Evolutionary conservation across 2,113 vertebrate genomes (phyloP).

Genomic region (Argyrosomus japonicus): DNA sequence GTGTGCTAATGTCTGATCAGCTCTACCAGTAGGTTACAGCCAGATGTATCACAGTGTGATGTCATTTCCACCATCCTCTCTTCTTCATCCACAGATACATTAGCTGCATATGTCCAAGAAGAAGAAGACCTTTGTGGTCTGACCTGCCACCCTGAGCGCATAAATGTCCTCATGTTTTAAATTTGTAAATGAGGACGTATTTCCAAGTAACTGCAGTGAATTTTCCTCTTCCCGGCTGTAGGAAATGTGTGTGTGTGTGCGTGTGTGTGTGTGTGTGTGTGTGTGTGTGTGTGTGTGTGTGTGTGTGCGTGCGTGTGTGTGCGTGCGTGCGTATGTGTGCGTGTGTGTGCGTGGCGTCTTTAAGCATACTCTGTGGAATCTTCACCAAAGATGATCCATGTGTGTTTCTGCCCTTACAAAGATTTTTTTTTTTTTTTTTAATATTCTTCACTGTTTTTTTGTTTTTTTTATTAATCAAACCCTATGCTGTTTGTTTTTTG

Average conservation of each 20-base stretch:
- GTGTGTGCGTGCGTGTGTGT: conserved; percentile 27
- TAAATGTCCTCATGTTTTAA: conserved; percentile 21
- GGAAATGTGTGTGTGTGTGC: conserved; percentile 40
- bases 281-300: conserved; percentile 52
- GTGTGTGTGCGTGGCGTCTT: conserved; percentile 53
- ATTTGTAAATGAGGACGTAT: conserved; percentile 22
- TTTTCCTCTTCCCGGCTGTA: conserved; percentile 46
- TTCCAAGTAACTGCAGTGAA: conserved; percentile 38
- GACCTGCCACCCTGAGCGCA: conserved; percentile 10
- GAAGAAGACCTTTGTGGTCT: conserved; percentile 3
- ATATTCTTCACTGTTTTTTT: too few relatives aligned
- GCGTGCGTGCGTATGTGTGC: conserved; percentile 1
- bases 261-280: conserved; percentile 1
- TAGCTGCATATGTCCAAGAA: neutral
- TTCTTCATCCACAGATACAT: conserved; percentile 24
- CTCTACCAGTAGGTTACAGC: conserved; percentile 23
- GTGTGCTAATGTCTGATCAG: conserved; percentile 23
- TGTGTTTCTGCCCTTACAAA: conserved; percentile 54
- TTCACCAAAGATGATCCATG: conserved; percentile 85
- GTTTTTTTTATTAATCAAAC: conserved; percentile 27
- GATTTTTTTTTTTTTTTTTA: conserved; percentile 31
- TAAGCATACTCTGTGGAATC: conserved; percentile 74
- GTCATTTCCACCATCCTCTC: conserved; percentile 37
- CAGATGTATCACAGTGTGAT: conserved; percentile 51
- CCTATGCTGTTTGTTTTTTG: conserved; percentile 67